Percentiles rank a stretch among this genome's conserved stretches.
Evolutionary conservation across 2,113 vertebrate genomes (phyloP).

Genomic region (Dermatemys mawii): DNA sequence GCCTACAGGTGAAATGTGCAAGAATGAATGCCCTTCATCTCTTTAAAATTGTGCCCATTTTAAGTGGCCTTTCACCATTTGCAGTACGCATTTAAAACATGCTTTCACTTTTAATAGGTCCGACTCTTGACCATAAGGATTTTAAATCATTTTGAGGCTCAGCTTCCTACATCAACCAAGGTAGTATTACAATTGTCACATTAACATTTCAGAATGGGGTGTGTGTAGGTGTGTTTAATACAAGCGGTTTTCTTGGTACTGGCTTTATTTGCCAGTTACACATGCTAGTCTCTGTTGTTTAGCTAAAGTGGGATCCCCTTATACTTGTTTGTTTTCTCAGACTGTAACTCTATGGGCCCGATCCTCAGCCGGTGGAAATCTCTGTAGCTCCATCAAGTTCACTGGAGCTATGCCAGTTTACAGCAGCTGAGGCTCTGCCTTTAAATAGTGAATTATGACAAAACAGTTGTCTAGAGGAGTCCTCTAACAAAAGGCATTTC

Average conservation of each 20-base stretch:
- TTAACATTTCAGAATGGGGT: constrained; percentile 3
- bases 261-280: neutral
- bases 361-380: neutral
- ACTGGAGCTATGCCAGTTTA: neutral
- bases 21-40: neutral
- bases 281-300: neutral
- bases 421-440: neutral
- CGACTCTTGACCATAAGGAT: constrained; percentile 92
- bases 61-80: neutral
- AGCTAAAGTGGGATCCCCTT: neutral
- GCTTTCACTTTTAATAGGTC: constrained; percentile 78
- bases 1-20: neutral
- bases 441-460: neutral
- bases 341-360: neutral
- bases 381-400: neutral
- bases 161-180: constrained; percentile 79
- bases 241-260: neutral
- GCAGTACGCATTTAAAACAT: neutral
- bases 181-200: constrained; percentile 73
- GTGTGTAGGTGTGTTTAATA: neutral
- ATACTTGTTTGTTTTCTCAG: neutral
- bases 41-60: neutral
- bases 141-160: constrained; percentile 88
- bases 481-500: neutral
- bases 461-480: neutral